phyloP scores from a whole-genome alignment of 1,140 invertebrate genomes.

The Gonatopus flavifemur region DNA sequence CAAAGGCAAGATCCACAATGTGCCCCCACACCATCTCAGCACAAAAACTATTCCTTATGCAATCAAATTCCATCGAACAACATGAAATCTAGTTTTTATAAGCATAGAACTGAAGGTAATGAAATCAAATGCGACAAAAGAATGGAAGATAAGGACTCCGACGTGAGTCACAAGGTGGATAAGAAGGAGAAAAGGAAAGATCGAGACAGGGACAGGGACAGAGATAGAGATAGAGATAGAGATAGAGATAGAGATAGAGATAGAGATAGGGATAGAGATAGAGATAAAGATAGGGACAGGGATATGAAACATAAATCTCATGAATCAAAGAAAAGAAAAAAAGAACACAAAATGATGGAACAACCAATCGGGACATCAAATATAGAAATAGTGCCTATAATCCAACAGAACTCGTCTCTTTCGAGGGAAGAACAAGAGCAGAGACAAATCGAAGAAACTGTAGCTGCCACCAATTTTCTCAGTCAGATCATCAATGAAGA shows the following conservation, averaged over 20 bases:
- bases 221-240: too few relatives aligned
- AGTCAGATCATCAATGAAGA: constrained; percentile 58
- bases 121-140: constrained; percentile 27
- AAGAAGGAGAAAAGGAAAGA: constrained; percentile 44
- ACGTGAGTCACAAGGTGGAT: constrained; percentile 29
- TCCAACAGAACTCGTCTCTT: constrained; percentile 22
- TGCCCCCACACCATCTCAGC: constrained; percentile 15
- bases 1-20: constrained; percentile 29
- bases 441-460: constrained; percentile 50
- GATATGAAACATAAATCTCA: constrained; percentile 43
- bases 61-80: constrained; percentile 11
- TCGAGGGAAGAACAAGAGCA: constrained; percentile 50
- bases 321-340: constrained; percentile 37
- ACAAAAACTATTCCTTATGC: constrained; percentile 10
- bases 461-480: constrained; percentile 57
- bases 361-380: constrained; percentile 21
- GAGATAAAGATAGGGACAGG: too few relatives aligned
- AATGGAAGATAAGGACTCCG: constrained; percentile 21
- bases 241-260: too few relatives aligned
- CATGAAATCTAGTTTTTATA: constrained; percentile 25
- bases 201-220: too few relatives aligned
- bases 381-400: constrained; percentile 22
- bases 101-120: constrained; percentile 36
- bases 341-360: constrained; percentile 35
- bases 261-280: too few relatives aligned